phyloP scores from a whole-genome alignment of 2,888 invertebrate species.

The Lingula anatina region DNA sequence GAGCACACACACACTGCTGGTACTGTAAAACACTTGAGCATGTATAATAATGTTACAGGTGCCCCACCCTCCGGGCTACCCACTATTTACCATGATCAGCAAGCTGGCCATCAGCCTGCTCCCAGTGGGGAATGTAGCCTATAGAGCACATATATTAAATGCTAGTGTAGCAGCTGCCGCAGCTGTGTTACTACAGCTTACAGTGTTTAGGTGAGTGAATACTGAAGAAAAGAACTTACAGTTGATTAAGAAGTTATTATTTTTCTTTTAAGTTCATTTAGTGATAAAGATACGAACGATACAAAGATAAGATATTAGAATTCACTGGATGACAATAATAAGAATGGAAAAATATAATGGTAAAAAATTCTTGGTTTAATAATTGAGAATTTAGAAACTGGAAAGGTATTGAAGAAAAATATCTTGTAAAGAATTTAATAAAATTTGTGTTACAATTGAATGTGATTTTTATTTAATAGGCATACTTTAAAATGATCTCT shows the following conservation, averaged over 20 bases:
- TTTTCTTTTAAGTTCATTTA: too few species aligned
- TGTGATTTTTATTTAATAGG: background rate
- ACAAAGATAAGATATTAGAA: too few species aligned
- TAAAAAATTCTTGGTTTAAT: too few species aligned
- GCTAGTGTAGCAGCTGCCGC: slow-evolving; percentile 28
- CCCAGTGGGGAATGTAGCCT: slow-evolving; percentile 34
- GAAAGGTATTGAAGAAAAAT: too few species aligned
- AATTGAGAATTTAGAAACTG: too few species aligned
- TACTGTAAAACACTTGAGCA: background rate
- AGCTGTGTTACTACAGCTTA: slow-evolving; percentile 21
- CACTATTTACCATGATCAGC: slow-evolving; percentile 39
- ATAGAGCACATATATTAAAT: slow-evolving; percentile 39
- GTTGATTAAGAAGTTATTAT: too few species aligned
- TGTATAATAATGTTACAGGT: slow-evolving; percentile 25
- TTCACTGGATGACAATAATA: too few species aligned
- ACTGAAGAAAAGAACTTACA: background rate
- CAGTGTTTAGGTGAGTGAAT: slow-evolving; percentile 22
- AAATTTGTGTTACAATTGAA: too few species aligned
- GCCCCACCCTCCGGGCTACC: slow-evolving; percentile 50
- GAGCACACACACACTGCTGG: background rate
- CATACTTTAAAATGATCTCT: background rate
- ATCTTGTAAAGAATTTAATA: too few species aligned
- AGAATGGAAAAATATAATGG: too few species aligned
- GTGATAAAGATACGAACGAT: too few species aligned
- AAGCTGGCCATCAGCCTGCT: slow-evolving; percentile 25